Base-by-base conservation (phyloP, 2,888 invertebrate species). In the Danaus chrysippus region DNA sequence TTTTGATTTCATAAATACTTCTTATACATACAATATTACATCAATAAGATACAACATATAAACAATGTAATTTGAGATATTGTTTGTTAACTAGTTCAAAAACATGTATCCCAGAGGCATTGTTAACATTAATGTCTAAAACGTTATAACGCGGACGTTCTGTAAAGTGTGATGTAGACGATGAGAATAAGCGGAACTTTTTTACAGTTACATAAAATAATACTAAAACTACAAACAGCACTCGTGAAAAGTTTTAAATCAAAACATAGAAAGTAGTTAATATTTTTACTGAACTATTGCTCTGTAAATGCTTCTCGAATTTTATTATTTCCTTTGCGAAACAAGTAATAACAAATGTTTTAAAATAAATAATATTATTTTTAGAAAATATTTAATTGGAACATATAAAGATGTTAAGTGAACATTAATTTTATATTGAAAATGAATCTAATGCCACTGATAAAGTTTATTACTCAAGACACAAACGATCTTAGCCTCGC, bases 401-500 rank as follows among this genome's bases (percentile, higher is more conserved):
- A 34, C 23, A 34, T 34, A 6, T 34, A 1, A 34, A 5, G 23
- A 34, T 34, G 23, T 34, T 34, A 6, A 8, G 23, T 34, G 23
- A 34, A 8, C 23, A 3, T 34, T 34, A 0, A 34, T 34, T 15
- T 11, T 17, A 17, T 17, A 17, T 17, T 49, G 11, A 17, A 10
- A 10, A 49, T 11, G 17, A 17, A 17, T 17, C 17, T 49, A 17
- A 17, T 49, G 17, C 17, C 17, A 17, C 15, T 17, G 10, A 15
- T 17, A 11, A 49, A 49, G 49, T 49, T 49, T 49, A 17, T 49
- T 17, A 63, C 55, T 59, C 63, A n/a, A n/a, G 17, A 52, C 62
- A 59, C 42, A 41, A 56, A 55, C 13, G 19, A 49, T 43, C 52
- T 60, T 61, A 53, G 55, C 57, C 56, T 62, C 44, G 64, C 68